Base-by-base conservation (phyloP, 2,113 vertebrate species). In the Nansenia antarctica region DNA sequence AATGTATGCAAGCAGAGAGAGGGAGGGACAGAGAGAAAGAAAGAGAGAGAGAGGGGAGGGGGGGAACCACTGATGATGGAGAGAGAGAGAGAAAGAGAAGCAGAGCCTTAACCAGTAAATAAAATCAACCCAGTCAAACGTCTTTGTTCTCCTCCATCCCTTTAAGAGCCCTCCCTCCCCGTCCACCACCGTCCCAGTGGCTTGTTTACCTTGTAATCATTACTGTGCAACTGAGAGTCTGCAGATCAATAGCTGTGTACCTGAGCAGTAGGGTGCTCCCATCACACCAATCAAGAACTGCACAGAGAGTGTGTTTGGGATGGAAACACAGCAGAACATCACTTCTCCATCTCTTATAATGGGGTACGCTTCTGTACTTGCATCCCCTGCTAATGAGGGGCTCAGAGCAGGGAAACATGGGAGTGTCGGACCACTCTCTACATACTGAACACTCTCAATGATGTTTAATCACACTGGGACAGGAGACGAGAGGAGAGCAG, bases 171-270 rank as follows among this genome's bases (percentile, higher is more conserved):
- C 76, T 27, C 65, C 47, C 32, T 63, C 49, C 66, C 27, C 76
- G 22, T 68, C 47, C 32, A 67, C 49, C 45, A 52, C 63, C 58
- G 22, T 14, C 30, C 5, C 7, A 65, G 65, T 65, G 1, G 59
- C 69, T 52, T 73, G 64, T 79, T 79, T 62, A 74, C 63, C 55
- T 59, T 72, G 68, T 59, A 58, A 72, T 69, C 59, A 62, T 59
- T 59, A 45, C 73, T 54, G 62, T 45, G 52, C 14, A 29, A 71
- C 9, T 5, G 14, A 55, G 20, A 54, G 20, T 6, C 15, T 9
- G 27, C 53, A 58, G 35, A 57, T 58, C 65, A 22, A 57, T 58
- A 27, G 15, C 30, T 47, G 42, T 49, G 26, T 29, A 20, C 20
- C 39, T n/a, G n/a, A 12, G 22, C 39, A 26, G 35, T 15, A 29